A percentile compares a stretch with the other conserved stretches of the same genome.
These are phyloP conservation scores for Mustela lutreola DNA, from an alignment of 2,113 vertebrate genomes.

Conservation along the genomic window DNA sequence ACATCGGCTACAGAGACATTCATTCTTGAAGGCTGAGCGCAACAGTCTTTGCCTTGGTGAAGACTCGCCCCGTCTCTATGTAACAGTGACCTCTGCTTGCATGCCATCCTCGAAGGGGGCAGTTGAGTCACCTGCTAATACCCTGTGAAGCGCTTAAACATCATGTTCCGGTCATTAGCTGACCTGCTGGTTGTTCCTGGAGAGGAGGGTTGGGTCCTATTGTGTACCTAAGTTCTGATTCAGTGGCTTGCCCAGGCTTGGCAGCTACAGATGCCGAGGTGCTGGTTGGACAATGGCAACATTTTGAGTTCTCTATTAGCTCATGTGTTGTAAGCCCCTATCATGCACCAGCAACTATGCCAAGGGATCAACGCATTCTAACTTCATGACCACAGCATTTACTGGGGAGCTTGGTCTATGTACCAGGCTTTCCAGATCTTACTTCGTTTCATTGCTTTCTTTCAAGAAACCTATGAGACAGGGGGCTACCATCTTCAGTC, in stretches of 20 bases:
- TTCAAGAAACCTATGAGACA: background rate
- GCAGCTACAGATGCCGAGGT: too few species aligned
- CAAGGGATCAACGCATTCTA: background rate
- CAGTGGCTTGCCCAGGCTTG: background rate
- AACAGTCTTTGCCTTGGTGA: background rate
- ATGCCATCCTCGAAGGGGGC: background rate
- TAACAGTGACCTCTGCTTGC: background rate
- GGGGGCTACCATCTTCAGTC: too few species aligned
- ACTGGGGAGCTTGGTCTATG: background rate
- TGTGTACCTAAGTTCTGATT: background rate
- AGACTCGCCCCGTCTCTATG: accelerated
- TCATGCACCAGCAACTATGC: background rate
- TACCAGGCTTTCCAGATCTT: background rate
- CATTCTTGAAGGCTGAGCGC: background rate
- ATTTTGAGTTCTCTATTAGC: background rate
- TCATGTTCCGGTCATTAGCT: background rate
- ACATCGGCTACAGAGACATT: background rate
- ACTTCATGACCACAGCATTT: background rate
- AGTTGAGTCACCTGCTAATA: background rate
- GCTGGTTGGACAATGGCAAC: background rate
- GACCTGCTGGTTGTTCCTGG: background rate
- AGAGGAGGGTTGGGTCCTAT: accelerated
- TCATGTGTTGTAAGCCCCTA: background rate
- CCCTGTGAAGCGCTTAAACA: accelerated
- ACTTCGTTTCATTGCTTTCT: background rate